Base-by-base conservation (phyloP, 1,140 invertebrate species). In the Proales similis region DNA sequence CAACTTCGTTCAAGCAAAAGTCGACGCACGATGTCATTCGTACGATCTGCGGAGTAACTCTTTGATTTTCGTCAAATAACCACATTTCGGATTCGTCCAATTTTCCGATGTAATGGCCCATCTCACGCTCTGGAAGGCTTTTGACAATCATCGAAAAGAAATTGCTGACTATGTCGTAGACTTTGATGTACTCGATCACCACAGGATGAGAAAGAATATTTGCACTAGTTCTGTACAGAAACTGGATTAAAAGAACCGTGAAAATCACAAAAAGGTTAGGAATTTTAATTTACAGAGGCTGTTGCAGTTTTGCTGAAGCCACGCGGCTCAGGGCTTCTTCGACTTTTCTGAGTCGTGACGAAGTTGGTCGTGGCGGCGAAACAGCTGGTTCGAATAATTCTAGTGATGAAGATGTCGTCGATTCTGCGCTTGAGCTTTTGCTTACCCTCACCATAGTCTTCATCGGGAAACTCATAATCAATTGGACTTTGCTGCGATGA, bases 71-170 rank as follows among this genome's bases (percentile, higher is more conserved):
- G 45, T 73, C 66, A 64, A 74, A 71, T 14, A 45, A 53, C 1
- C 69, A 12, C 0, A 63, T 49, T 42, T 72, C 70, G 9, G 73
- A 48, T 26, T 71, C 70, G 20, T 68, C 42, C 14, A 72, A 36
- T 4, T 72, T 64, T 45, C 73, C 70, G 38, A 68, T 67, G 11
- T 29, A 46, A 45, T 2, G n/a, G 22, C 11, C 4, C 17, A 39
- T 27, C 43, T 51, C 72, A 72, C 71, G 72, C 69, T 72, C 70
- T 14, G 68, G 45, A 33, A 75, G 65, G 2, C 71, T 57, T 64
- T 70, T 69, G 24, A 65, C 64, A 12, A 75, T 63, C 5, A 62
- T 63, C 27, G 71, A 67, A 47, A 70, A 74, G 43, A 75, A 74
- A 32, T 51, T 66, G n/a, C 68, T 38, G 0, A 72, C 65, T 3